These are phyloP conservation scores for Philereme transversata DNA, from an alignment of 2,888 invertebrate species.

Conservation along the genomic window DNA sequence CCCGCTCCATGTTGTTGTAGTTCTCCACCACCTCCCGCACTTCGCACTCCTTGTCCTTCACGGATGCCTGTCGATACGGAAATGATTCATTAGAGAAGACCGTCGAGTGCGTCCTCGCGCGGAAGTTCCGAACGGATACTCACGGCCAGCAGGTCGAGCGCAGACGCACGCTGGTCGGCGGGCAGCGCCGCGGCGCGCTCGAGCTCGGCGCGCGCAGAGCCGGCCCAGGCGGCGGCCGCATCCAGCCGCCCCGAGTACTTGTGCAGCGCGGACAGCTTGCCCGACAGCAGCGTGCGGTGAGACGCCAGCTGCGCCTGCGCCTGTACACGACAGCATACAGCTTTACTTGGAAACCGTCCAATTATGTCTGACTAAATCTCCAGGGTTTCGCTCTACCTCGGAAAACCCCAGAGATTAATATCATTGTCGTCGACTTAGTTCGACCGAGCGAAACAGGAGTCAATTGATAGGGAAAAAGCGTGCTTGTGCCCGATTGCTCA, in stretches of 20 bases:
- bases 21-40: constrained; percentile 86
- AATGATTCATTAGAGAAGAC: not conserved
- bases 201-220: constrained; percentile 25
- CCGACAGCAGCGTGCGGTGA: constrained; percentile 82
- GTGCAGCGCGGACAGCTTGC: constrained; percentile 82
- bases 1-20: constrained; percentile 85
- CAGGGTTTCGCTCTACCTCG: too few relatives aligned
- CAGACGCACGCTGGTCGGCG: constrained; percentile 9
- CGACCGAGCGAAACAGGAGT: too few relatives aligned
- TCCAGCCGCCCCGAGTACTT: constrained; percentile 83
- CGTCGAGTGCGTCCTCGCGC: not conserved
- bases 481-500: too few relatives aligned
- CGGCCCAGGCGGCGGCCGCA: constrained; percentile 57
- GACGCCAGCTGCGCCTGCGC: constrained; percentile 71
- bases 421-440: too few relatives aligned
- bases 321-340: constrained; percentile 46
- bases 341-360: not conserved
- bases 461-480: too few relatives aligned
- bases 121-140: not conserved
- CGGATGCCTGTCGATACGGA: constrained; percentile 55
- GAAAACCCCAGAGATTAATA: too few relatives aligned
- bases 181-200: constrained; percentile 15
- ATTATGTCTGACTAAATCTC: too few relatives aligned
- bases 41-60: constrained; percentile 83
- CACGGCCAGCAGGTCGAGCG: constrained; percentile 21